Conservation (phyloP, 2,888 invertebrate species). For the Athalia rosae region DNA sequence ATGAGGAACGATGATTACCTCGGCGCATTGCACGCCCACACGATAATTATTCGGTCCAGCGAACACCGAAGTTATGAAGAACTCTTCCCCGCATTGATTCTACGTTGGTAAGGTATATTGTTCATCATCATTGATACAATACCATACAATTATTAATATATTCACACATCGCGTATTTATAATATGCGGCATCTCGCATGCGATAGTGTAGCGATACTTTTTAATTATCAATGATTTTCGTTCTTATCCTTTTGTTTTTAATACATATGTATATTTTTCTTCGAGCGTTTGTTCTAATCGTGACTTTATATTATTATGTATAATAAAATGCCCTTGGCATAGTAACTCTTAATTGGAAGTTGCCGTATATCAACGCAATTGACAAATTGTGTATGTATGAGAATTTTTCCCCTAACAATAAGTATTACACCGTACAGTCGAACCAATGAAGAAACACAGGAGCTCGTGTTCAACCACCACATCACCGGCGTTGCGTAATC, state of each 20-base stretch:
- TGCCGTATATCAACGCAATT: constrained; percentile 16
- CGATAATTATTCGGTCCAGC: constrained; percentile 30
- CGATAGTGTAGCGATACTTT: no score
- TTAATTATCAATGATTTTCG: no score
- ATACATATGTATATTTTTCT: not conserved
- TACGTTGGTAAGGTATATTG: constrained; percentile 4
- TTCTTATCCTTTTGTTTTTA: no score
- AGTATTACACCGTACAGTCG: not conserved
- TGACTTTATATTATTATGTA: no score
- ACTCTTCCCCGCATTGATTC: no score
- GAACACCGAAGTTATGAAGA: not conserved
- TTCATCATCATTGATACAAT: not conserved
- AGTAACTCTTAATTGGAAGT: constrained; percentile 40
- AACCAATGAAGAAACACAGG: constrained; percentile 37
- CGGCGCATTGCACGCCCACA: constrained; percentile 22
- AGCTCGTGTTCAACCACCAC: constrained; percentile 31
- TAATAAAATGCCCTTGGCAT: constrained; percentile 33
- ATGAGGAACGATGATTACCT: constrained; percentile 23
- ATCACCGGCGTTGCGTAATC: constrained; percentile 41
- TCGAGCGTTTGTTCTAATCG: not conserved
- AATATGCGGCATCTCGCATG: no score
- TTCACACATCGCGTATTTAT: no score
- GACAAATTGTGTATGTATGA: constrained; percentile 22
- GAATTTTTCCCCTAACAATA: constrained; percentile 19
- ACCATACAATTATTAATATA: no score